Base-by-base conservation (phyloP, 2,888 invertebrate genomes). In the Ornithoptera alexandrae region DNA sequence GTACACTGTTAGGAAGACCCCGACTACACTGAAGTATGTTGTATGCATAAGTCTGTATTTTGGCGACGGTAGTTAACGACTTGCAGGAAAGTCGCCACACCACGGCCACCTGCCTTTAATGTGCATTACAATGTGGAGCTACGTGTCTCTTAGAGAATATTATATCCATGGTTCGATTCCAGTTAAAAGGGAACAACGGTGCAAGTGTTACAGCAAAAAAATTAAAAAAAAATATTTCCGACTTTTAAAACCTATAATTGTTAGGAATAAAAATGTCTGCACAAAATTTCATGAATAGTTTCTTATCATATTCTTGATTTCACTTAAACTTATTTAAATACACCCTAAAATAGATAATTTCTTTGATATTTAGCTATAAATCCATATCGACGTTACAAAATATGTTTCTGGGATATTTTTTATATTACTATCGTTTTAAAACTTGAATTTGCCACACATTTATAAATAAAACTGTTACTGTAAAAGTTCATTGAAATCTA, bases 21-120 rank as follows among this genome's bases (percentile, higher is more conserved):
- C 17, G 50, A 50, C 15, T 17, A 50, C 18, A 18, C 15, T 50
- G 18, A 50, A 50, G 15, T 50, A 53, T 53, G n/a, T 53, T 59
- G 46, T 18, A 58, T 42, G 24, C 42, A 46, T 24, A 24, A 24
- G 12, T 46, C 30, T 42, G 30, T 46, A 62, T 42, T 66, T 39
- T 22, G 53, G 56, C 39, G 50, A 50, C 62, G 56, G 62, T 39
- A 2, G 20, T 62, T 36, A 24, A 56, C 46, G 7, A 67, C 42
- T 46, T 22, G 39, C 62, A 53, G 57, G 46, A 62, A 62, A 62
- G 15, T 22, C 17, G 18, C 42, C 39, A 39, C 17, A 10, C 42
- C 39, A 39, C 58, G 62, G 10, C 76, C 77, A 84, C 83, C 84
- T 88, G 85, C 85, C 84, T 81, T 78, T 82, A 79, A 62, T 62